These are phyloP conservation scores for Sebastes fasciatus DNA, from an alignment of 2,113 vertebrate genomes.

Conservation along the genomic window DNA sequence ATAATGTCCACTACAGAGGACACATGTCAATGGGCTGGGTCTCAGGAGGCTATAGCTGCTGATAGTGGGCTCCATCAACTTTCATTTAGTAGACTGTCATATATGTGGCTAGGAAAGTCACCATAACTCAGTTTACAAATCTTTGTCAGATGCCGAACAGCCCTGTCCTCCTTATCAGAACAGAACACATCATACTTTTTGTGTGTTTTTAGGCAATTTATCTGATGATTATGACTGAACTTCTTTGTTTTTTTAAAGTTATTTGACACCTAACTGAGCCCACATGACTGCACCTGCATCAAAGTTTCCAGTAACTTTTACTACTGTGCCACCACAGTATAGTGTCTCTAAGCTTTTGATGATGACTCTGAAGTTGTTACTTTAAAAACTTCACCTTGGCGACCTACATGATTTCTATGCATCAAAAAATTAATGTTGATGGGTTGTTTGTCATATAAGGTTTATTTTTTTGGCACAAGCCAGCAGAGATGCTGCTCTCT, in stretches of 20 bases:
- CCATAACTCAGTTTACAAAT: neutral
- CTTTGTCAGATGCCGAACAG: neutral
- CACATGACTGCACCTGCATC: neutral
- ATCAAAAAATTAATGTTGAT: neutral
- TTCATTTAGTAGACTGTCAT: neutral
- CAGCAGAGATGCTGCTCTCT: neutral
- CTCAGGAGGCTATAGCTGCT: no score
- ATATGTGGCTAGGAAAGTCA: neutral
- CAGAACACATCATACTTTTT: neutral
- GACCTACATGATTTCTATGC: neutral
- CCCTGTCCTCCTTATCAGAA: neutral
- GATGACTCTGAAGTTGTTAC: neutral
- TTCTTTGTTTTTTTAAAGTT: neutral
- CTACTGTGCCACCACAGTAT: neutral
- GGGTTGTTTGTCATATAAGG: neutral
- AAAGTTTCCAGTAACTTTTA: neutral
- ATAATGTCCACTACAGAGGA: no score
- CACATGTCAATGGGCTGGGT: no score
- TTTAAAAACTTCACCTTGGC: neutral
- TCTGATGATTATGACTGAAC: neutral
- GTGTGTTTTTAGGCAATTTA: neutral
- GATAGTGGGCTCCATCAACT: conserved; percentile 11
- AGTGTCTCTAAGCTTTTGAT: neutral
- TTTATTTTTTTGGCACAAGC: neutral
- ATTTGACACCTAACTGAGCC: neutral